phyloP scores from a whole-genome alignment of 2,113 vertebrate species.

The Otolemur garnettii region DNA sequence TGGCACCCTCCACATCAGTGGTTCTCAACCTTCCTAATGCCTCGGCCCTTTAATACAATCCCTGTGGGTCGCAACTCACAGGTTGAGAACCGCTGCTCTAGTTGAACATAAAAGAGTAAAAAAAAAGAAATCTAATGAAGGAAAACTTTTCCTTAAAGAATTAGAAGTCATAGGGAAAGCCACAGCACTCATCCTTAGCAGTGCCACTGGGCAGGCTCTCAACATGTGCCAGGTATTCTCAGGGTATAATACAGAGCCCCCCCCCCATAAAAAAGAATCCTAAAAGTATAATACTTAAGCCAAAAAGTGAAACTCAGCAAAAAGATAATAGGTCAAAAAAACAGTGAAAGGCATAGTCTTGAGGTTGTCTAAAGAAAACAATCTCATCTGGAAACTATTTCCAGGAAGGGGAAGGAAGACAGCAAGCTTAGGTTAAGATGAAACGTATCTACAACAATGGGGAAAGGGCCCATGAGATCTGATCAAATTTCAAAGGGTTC shows the following conservation, averaged over 20 bases:
- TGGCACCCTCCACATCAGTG: not conserved
- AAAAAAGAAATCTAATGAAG: not conserved
- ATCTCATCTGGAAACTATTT: slow-evolving; percentile 71
- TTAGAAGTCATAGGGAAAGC: not conserved
- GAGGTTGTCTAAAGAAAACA: slow-evolving; percentile 10
- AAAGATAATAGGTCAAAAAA: slow-evolving; percentile 45
- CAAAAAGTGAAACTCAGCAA: slow-evolving; percentile 63
- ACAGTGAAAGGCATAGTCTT: slow-evolving; percentile 4
- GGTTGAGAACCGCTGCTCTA: too few species aligned
- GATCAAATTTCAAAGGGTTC: not conserved
- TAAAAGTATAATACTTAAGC: not conserved
- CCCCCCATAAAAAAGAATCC: not conserved
- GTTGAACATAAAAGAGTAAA: not conserved
- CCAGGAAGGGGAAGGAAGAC: not conserved
- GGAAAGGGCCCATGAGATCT: not conserved
- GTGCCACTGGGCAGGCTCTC: not conserved
- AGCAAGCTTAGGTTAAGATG: not conserved
- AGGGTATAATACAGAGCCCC: not conserved
- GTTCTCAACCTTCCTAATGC: too few species aligned
- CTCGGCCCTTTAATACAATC: too few species aligned
- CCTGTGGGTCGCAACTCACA: too few species aligned
- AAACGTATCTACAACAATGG: not conserved
- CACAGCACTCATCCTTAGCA: too few species aligned
- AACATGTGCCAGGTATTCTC: not conserved
- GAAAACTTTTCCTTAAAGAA: not conserved